Conservation (phyloP, 2,113 vertebrate genomes). For the Pelecanoides urinatrix region DNA sequence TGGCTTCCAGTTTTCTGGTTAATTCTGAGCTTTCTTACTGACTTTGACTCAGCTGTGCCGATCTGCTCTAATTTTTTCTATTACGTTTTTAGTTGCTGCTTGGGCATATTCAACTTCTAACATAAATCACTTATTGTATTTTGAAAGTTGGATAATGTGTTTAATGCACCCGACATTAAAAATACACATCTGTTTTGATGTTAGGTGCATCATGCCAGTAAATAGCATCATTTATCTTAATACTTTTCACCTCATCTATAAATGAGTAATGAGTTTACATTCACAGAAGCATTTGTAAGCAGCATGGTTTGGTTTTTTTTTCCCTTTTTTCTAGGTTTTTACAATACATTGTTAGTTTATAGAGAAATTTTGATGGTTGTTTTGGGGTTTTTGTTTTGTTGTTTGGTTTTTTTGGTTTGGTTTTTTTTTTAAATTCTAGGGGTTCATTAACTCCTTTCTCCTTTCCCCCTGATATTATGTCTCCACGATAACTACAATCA, state of each 20-base stretch:
- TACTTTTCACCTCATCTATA: constrained; percentile 18
- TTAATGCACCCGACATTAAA: not conserved
- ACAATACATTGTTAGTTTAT: not conserved
- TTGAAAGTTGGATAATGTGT: constrained; percentile 32
- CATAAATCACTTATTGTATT: constrained; percentile 48
- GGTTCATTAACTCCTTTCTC: not conserved
- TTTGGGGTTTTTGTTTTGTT: not conserved
- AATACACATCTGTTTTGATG: constrained; percentile 31
- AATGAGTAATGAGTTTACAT: not conserved
- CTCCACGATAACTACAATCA: not conserved
- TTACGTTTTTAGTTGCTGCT: not conserved
- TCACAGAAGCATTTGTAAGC: not conserved
- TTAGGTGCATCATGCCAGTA: not conserved
- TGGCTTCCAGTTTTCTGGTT: not conserved
- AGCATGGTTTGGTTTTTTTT: not conserved
- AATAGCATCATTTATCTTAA: constrained; percentile 37
- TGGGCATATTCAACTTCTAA: not conserved
- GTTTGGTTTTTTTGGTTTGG: not conserved
- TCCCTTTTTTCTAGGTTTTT: not conserved
- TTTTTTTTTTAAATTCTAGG: not conserved
- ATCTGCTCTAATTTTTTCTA: not conserved
- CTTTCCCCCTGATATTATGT: not conserved
- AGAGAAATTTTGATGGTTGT: not conserved
- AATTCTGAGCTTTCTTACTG: not conserved
- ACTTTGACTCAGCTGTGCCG: not conserved